Base-by-base conservation (phyloP, 1,140 invertebrate species). In the Brachionus koreanus region DNA sequence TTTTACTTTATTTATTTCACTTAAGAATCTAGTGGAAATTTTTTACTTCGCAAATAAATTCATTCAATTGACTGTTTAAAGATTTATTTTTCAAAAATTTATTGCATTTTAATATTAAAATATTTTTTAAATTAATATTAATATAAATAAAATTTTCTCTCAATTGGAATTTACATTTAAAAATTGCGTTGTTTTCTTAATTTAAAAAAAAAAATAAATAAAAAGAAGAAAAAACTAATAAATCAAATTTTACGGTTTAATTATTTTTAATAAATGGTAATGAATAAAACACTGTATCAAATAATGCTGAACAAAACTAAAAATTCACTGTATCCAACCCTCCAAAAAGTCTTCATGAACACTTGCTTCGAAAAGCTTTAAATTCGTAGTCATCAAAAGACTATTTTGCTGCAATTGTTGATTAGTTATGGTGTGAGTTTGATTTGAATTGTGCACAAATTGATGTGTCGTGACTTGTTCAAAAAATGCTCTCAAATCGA, bases 331-430 rank as follows among this genome's bases (percentile, higher is more conserved):
- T 23, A 74, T 74, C 76, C 76, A 79, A 25, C 76, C 76, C 7
- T 79, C 76, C 35, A 79, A 61, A 79, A 79, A 79, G 39, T 79
- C 76, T 61, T 79, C 76, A 65, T 79, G 76, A 39, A 79, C 76
- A 57, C 35, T 61, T 2, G 61, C 76, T 61, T 79, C 76, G 35
- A 79, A 79, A 13, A 42, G 57, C 6, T 79, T 79, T 52, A 79
- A 19, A 61, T 79, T 79, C 1, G 35, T 61, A 5, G 33, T 79
- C 57, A 33, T 19, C 39, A 61, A 57, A 25, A 61, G 65, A 69
- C 65, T 69, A 5, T 33, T 37, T n/a, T 33, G 23, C 33, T 79
- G 76, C n/a, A 61, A 23, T 63, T 79, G 49, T 25, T 65, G 61
- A 23, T 61, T 79, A 12, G 76, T 33, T 10, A 42, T 39, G 1